Evolutionary conservation across 1,140 invertebrate genomes (phyloP).

Genomic region (Himalopsyche phryganea): DNA sequence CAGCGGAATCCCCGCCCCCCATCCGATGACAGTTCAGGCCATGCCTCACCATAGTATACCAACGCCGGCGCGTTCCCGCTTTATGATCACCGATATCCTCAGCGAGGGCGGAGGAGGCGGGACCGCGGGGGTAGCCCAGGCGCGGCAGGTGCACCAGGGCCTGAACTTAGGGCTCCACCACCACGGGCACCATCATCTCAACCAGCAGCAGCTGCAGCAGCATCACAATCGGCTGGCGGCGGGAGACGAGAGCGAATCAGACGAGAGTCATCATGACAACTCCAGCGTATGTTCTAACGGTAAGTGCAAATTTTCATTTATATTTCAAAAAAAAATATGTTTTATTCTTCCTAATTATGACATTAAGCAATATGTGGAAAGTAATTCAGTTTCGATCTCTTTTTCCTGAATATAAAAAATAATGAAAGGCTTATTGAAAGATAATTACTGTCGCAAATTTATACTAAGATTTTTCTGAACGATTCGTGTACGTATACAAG

Average conservation of each 20-base stretch:
- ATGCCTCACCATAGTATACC: constrained; percentile 33
- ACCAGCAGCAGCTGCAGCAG: constrained; percentile 2
- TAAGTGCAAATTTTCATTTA: constrained; percentile 10
- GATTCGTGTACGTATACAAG: too few relatives aligned
- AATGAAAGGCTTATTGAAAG: too few relatives aligned
- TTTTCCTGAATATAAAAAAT: too few relatives aligned
- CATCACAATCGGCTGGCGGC: constrained; percentile 3
- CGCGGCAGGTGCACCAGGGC: constrained; percentile 38
- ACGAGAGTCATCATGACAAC: constrained; percentile 30
- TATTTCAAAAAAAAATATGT: neutral
- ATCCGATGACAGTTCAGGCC: constrained; percentile 17
- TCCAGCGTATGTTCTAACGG: constrained; percentile 31
- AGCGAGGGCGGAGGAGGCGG: constrained; percentile 52
- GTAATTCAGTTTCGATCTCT: too few relatives aligned
- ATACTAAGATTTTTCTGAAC: too few relatives aligned
- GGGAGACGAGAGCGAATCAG: constrained; percentile 28
- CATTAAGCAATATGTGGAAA: too few relatives aligned
- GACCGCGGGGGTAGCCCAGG: constrained; percentile 42
- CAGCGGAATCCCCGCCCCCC: constrained; percentile 1
- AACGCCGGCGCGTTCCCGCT: constrained; percentile 63
- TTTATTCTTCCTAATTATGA: too few relatives aligned
- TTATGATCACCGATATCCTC: constrained; percentile 77
- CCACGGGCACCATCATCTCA: constrained; percentile 43
- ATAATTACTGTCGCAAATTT: too few relatives aligned
- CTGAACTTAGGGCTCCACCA: constrained; percentile 38